Base-by-base conservation (phyloP, 1,140 invertebrate genomes). In the Steinernema khuongi region DNA sequence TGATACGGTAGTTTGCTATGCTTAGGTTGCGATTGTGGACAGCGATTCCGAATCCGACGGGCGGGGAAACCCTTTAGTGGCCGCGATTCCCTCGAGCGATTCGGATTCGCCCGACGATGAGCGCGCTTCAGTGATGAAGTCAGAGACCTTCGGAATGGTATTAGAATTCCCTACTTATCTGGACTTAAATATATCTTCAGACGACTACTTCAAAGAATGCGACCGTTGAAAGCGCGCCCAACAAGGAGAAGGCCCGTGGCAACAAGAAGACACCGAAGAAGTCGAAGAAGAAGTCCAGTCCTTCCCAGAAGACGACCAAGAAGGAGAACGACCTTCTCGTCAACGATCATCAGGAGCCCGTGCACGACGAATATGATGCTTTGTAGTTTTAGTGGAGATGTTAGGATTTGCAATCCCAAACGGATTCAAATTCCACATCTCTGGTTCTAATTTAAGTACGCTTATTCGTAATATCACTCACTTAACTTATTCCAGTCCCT, bases 281-380 rank as follows among this genome's bases (percentile, higher is more conserved):
- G 36, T 31, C 71, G 0, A 74, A 73, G 72, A 74, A 74, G 31
- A 30, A 31, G 2, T 1, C 73, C 67, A 72, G 17, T 22, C 18
- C 18, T 14, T 17, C 18, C 0, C 19, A 28, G 2, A 68, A 68
- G 31, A 28, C 67, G 31, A 68, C 1, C 1, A 29, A 68, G 44
- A 71, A 67, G 70, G 14, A 67, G 31, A 44, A 31, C 43, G 31
- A 70, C 4, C 33, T 71, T 41, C 70, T 71, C n/a, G 70, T 19
- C 1, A 22, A 71, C n/a, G 70, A 71, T 31, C 14, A 31, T 2
- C 22, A 67, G 18, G 50, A 72, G 26, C 50, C 50, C 4, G 50
- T 60, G 4, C 4, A n/a, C 14, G 50, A 60, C 50, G 50, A 60
- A 60, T 60, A 60, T 26, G 50, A 60, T 26, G 50, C 50, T 60